A percentile compares a stretch with the other conserved stretches of the same genome.
Evolutionary conservation across 2,797 vertebrate genomes (phyloP).

Genomic region (Ctenochaetus hawaiiensis): DNA sequence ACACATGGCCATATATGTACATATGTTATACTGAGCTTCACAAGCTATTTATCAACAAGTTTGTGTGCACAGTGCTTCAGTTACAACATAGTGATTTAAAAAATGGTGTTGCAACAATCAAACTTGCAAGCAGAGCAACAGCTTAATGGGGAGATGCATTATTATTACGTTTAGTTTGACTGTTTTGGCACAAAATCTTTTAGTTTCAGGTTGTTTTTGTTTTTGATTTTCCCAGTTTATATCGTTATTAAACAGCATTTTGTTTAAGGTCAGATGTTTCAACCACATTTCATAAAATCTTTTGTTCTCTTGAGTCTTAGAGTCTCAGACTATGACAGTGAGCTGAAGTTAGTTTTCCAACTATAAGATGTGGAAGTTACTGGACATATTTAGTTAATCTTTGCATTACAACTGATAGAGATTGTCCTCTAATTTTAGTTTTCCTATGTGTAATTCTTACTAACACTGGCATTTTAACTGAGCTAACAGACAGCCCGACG

Average conservation of each 20-base stretch:
- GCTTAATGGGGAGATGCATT: too few relatives aligned
- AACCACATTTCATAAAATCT: not conserved
- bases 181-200: not conserved
- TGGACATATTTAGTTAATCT: not conserved
- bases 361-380: too few relatives aligned
- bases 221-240: not conserved
- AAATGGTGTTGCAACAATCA: not conserved
- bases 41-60: not conserved
- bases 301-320: not conserved
- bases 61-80: slow-evolving; percentile 3
- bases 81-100: slow-evolving; percentile 2
- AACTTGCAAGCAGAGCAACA: not conserved
- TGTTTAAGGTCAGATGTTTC: not conserved
- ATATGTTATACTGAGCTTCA: not conserved
- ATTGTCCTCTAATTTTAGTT: not conserved
- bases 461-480: not conserved
- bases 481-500: not conserved
- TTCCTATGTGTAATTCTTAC: not conserved
- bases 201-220: not conserved
- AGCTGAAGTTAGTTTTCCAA: not conserved
- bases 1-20: slow-evolving; percentile 9
- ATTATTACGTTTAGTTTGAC: too few relatives aligned
- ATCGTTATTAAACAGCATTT: not conserved
- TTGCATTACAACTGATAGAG: not conserved
- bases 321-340: not conserved